Conservation (phyloP, 2,888 invertebrate genomes). For the Malthinus seriepunctatus region DNA sequence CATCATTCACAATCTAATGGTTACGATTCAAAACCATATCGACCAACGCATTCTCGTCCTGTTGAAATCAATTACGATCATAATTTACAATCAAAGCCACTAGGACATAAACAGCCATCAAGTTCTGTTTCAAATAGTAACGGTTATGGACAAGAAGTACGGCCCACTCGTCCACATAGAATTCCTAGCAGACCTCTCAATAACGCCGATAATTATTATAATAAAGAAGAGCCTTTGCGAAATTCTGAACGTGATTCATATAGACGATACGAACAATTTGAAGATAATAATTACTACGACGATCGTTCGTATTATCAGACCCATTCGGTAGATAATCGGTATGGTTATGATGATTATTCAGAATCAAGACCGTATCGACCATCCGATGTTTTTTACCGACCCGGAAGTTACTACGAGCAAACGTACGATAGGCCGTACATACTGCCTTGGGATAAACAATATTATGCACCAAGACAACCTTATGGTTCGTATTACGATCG, state of each 20-base stretch:
- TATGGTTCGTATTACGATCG: not conserved
- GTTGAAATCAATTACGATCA: too few relatives aligned
- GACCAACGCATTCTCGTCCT: conserved; percentile 1
- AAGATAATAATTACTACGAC: not conserved
- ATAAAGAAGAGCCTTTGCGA: too few relatives aligned
- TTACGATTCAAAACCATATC: conserved; percentile 22
- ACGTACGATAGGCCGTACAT: too few relatives aligned
- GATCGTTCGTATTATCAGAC: too few relatives aligned
- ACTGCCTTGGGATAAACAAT: not conserved
- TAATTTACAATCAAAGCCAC: too few relatives aligned
- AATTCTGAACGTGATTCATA: not conserved
- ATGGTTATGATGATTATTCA: too few relatives aligned
- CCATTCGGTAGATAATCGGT: too few relatives aligned
- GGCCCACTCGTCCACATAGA: conserved; percentile 3
- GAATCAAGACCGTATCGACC: not conserved
- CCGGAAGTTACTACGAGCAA: not conserved
- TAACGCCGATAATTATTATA: not conserved
- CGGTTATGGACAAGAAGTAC: not conserved
- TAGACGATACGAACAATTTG: not conserved
- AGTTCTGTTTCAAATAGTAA: not conserved
- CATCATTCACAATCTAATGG: conserved; percentile 5
- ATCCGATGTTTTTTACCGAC: not conserved
- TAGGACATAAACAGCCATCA: too few relatives aligned
- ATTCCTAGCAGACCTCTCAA: not conserved
- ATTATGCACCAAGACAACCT: not conserved